A percentile compares a stretch with the other conserved stretches of the same genome.
Conservation (phyloP, 53 echinoderm and acorn worm species). For the Hippasteria phrygiana region DNA sequence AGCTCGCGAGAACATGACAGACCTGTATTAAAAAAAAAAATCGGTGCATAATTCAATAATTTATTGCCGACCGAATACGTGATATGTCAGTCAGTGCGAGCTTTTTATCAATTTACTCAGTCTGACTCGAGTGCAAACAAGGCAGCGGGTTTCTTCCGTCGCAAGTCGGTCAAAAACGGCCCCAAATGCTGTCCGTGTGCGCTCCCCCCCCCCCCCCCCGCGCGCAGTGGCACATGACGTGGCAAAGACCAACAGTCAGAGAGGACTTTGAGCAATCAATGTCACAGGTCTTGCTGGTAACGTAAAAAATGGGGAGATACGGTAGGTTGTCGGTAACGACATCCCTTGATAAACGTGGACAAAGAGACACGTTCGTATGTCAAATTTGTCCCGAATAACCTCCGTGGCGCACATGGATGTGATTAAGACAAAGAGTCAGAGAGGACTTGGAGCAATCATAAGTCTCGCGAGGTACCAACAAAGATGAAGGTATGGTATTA, state of each 20-base stretch:
- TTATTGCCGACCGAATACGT: conserved; percentile 11
- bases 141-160: not conserved
- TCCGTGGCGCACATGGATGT: too few relatives aligned
- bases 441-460: too few relatives aligned
- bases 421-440: too few relatives aligned
- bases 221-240: not conserved
- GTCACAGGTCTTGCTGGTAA: not conserved
- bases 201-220: not conserved
- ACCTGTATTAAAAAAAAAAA: conserved; percentile 25
- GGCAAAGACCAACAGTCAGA: not conserved
- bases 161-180: conserved; percentile 14
- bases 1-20: conserved; percentile 12
- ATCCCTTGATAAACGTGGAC: too few relatives aligned
- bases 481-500: too few relatives aligned
- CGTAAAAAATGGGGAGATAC: too few relatives aligned
- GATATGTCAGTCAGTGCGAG: conserved; percentile 28
- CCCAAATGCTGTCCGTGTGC: conserved; percentile 9
- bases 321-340: too few relatives aligned
- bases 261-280: conserved; percentile 4
- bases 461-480: too few relatives aligned
- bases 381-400: too few relatives aligned
- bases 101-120: conserved; percentile 48
- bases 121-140: conserved; percentile 39
- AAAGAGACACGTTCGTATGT: too few relatives aligned
- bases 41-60: conserved; percentile 49